phyloP scores from a whole-genome alignment of 2,797 vertebrate genomes.

The Scolopax bukidnonensis region DNA sequence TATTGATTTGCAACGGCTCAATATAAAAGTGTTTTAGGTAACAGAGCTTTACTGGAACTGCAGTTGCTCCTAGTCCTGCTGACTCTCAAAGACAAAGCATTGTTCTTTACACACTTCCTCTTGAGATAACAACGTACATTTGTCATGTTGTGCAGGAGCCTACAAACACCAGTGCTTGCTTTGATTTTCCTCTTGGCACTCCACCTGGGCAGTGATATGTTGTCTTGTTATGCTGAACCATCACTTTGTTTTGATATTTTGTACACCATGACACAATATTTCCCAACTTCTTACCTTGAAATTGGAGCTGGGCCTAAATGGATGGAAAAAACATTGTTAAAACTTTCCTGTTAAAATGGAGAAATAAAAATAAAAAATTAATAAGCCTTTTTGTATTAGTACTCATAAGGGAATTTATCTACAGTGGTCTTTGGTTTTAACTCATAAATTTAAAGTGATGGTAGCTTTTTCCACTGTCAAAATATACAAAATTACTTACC shows the following conservation, averaged over 20 bases:
- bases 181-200: slow-evolving; percentile 46
- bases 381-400: not conserved
- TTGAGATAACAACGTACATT: not conserved
- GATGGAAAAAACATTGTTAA: not conserved
- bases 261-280: not conserved
- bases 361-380: not conserved
- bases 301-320: not conserved
- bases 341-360: not conserved
- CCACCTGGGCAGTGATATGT: slow-evolving; percentile 19
- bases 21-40: not conserved
- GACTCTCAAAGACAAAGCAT: not conserved
- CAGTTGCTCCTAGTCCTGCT: not conserved
- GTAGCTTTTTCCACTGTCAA: not conserved
- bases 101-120: not conserved
- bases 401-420: not conserved
- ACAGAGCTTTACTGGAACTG: not conserved
- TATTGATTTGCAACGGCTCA: not conserved
- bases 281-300: not conserved
- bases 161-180: not conserved
- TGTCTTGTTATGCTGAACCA: slow-evolving; percentile 10
- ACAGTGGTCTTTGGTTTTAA: not conserved
- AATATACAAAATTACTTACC: not conserved
- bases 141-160: not conserved
- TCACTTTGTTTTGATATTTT: not conserved
- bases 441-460: not conserved